Evolutionary conservation across 92 coral and sea anemone genomes (phyloP).

Genomic region (Pocillopora grandis): DNA sequence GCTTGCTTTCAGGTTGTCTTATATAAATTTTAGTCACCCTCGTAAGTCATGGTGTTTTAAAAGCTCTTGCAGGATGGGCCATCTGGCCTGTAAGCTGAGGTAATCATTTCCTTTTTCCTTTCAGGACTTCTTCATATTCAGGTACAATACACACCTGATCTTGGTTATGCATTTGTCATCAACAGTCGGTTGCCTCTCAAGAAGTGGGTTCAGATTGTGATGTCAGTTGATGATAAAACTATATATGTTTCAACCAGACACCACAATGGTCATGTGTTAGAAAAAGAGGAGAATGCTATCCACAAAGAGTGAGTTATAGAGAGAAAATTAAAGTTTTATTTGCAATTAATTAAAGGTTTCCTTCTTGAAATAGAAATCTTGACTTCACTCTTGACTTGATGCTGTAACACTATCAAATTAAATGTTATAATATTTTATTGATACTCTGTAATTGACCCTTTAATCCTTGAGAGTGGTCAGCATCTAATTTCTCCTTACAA

Average conservation of each 20-base stretch:
- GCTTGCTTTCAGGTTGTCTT: no score
- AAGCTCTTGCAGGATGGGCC: no score
- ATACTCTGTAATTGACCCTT: neutral
- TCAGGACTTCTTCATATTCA: constrained; percentile 86
- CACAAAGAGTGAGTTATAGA: constrained; percentile 64
- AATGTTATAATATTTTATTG: no score
- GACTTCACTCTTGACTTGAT: no score
- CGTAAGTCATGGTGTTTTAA: no score
- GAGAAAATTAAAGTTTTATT: neutral
- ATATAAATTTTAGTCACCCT: no score
- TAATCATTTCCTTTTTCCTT: neutral
- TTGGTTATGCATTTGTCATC: constrained; percentile 79
- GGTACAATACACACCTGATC: constrained; percentile 72
- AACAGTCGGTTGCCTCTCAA: constrained; percentile 65
- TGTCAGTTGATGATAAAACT: constrained; percentile 69
- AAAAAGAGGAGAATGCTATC: constrained; percentile 54
- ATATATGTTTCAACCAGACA: constrained; percentile 66
- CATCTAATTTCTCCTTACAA: no score
- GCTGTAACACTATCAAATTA: no score
- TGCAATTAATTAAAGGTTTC: no score
- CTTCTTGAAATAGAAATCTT: no score
- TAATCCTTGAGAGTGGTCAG: neutral
- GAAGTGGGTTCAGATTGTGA: constrained; percentile 83
- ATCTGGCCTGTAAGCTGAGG: neutral
- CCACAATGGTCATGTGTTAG: constrained; percentile 53